Conservation (phyloP, 2,888 invertebrate species). For the Dioctria rufipes region DNA sequence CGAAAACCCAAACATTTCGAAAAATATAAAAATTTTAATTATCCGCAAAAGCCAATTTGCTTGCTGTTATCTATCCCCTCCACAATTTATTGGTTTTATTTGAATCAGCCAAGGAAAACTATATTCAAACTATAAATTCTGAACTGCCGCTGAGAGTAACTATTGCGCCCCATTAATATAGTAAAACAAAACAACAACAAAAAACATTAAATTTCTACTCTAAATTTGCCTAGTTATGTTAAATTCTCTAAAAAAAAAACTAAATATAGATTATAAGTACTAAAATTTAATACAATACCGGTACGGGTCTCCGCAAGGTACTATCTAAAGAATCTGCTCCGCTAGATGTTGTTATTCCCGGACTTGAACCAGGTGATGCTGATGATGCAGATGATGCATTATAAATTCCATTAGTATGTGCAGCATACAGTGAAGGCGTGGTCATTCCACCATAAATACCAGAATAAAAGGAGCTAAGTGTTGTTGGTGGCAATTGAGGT, state of each 20-base stretch:
- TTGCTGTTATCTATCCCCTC: too few species aligned
- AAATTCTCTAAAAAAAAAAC: not conserved
- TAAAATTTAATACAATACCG: slow-evolving; percentile 68
- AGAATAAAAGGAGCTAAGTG: slow-evolving; percentile 70
- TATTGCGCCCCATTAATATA: too few species aligned
- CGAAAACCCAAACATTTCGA: too few species aligned
- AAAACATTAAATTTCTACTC: too few species aligned
- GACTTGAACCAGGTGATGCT: slow-evolving; percentile 70
- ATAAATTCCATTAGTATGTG: slow-evolving; percentile 70
- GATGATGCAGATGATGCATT: slow-evolving; percentile 69
- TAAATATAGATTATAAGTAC: not conserved
- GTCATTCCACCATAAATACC: slow-evolving; percentile 71
- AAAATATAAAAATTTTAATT: too few species aligned
- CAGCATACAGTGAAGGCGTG: slow-evolving; percentile 70
- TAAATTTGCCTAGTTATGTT: too few species aligned
- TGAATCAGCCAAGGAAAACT: too few species aligned
- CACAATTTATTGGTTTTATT: too few species aligned
- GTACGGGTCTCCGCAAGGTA: slow-evolving; percentile 69
- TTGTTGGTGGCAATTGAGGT: slow-evolving; percentile 69
- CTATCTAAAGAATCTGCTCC: slow-evolving; percentile 69
- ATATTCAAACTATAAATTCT: too few species aligned
- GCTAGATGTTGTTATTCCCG: slow-evolving; percentile 65
- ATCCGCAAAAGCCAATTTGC: too few species aligned
- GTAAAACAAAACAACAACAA: too few species aligned
- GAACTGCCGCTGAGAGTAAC: too few species aligned